A percentile compares a stretch with the other conserved stretches of the same genome.
These are phyloP conservation scores for Semibalanus balanoides DNA, from an alignment of 1,140 invertebrate genomes.

Conservation along the genomic window DNA sequence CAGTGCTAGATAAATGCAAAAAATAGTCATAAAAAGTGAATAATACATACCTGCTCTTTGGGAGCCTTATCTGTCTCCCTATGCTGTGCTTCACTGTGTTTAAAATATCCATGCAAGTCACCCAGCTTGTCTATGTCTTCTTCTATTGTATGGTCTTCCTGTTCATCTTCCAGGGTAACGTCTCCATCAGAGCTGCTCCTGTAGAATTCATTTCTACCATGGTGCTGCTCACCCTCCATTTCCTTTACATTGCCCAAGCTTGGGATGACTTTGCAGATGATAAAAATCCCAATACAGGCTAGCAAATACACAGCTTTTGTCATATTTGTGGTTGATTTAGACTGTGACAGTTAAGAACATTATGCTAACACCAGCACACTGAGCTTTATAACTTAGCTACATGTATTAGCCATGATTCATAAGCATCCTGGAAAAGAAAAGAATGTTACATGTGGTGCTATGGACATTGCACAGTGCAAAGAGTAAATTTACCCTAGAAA, in stretches of 20 bases:
- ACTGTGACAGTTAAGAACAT: no score
- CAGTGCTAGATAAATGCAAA: no score
- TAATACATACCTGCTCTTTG: background rate
- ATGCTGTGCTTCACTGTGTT: background rate
- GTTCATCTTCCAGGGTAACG: background rate
- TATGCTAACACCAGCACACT: no score
- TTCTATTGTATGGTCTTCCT: background rate
- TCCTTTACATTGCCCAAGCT: background rate
- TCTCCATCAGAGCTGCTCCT: background rate
- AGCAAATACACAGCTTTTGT: background rate
- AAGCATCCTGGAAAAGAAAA: no score
- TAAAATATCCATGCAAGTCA: background rate
- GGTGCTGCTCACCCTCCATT: background rate
- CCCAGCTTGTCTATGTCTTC: background rate
- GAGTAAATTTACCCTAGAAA: no score
- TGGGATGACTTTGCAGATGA: background rate
- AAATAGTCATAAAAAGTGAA: no score
- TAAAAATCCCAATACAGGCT: background rate
- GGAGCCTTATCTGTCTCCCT: background rate
- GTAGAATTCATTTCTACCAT: background rate
- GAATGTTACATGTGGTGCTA: no score
- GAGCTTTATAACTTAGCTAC: no score
- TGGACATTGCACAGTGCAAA: no score
- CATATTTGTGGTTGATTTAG: no score
- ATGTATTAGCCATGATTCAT: no score